A percentile compares a stretch with the other conserved stretches of the same genome.
Conservation (phyloP, 2,113 vertebrate genomes). For the Dasyprocta punctata region DNA sequence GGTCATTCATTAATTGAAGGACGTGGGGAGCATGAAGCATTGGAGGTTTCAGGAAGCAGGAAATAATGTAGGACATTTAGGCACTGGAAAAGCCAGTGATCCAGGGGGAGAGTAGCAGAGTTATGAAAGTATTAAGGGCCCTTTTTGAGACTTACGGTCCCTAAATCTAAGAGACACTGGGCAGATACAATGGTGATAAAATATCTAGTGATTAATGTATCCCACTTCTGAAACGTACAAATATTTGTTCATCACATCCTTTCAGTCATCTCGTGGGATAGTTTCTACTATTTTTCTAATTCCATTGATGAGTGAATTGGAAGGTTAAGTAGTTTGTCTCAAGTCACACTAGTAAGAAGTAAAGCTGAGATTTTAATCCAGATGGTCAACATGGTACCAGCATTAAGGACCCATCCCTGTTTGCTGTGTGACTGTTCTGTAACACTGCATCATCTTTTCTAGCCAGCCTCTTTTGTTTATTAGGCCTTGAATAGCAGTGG, state of each 20-base stretch:
- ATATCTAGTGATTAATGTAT: background rate
- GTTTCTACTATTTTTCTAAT: background rate
- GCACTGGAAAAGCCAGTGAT: background rate
- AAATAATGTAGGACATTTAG: background rate
- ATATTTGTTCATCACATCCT: background rate
- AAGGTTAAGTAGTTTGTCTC: background rate
- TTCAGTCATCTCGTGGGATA: background rate
- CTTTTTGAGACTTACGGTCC: background rate
- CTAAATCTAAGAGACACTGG: background rate
- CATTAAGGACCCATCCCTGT: too few species aligned
- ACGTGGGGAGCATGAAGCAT: rapidly evolving
- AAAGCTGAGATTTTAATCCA: background rate
- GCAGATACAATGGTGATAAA: background rate
- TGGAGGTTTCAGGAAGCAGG: background rate
- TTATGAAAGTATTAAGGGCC: background rate
- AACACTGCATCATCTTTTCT: background rate
- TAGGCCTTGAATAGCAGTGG: background rate
- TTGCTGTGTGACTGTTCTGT: too few species aligned
- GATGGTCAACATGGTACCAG: background rate
- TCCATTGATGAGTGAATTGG: background rate
- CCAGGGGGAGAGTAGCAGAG: background rate
- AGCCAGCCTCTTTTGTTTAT: background rate
- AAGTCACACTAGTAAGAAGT: background rate
- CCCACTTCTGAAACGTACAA: background rate
- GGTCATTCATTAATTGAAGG: background rate